Conservation (phyloP, 37 sponge, comb jelly and placozoan genomes). For the Amphimedon queenslandica region DNA sequence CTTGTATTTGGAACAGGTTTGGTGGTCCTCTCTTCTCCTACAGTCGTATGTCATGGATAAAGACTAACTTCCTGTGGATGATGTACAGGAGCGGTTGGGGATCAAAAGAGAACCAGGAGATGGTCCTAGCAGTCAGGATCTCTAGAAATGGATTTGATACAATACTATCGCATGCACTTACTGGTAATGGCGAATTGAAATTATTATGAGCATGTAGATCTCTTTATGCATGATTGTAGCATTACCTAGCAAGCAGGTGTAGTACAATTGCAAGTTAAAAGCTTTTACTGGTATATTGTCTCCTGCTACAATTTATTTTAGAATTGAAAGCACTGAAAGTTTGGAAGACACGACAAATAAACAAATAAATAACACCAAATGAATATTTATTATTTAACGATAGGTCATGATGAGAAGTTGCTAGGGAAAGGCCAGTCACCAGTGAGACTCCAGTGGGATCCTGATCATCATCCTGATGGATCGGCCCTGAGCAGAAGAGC, state of each 20-base stretch:
- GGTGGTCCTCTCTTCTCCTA: constrained; percentile 67
- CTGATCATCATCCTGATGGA: constrained; percentile 69
- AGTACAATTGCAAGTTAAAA: too few species aligned
- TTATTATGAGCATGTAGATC: too few species aligned
- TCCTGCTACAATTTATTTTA: too few species aligned
- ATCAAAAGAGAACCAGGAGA: constrained; percentile 52
- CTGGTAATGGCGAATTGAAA: too few species aligned
- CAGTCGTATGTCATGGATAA: constrained; percentile 83
- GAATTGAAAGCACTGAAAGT: too few species aligned
- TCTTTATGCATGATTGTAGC: too few species aligned
- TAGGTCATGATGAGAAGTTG: constrained; percentile 52
- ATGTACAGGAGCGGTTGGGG: constrained; percentile 80
- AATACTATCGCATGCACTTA: constrained; percentile 51
- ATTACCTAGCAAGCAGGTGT: too few species aligned
- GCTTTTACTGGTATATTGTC: too few species aligned
- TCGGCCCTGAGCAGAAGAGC: constrained; percentile 49
- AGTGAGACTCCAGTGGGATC: constrained; percentile 83
- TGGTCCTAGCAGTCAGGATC: constrained; percentile 70
- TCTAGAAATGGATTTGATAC: constrained; percentile 54
- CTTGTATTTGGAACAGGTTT: constrained; percentile 31
- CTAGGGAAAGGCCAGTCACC: constrained; percentile 17
- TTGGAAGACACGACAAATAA: neutral
- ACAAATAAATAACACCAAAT: neutral
- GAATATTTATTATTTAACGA: constrained; percentile 5
- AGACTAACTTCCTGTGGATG: constrained; percentile 89